Evolutionary conservation across 2,888 invertebrate genomes (phyloP).

Genomic region (Sepioteuthis lessoniana): DNA sequence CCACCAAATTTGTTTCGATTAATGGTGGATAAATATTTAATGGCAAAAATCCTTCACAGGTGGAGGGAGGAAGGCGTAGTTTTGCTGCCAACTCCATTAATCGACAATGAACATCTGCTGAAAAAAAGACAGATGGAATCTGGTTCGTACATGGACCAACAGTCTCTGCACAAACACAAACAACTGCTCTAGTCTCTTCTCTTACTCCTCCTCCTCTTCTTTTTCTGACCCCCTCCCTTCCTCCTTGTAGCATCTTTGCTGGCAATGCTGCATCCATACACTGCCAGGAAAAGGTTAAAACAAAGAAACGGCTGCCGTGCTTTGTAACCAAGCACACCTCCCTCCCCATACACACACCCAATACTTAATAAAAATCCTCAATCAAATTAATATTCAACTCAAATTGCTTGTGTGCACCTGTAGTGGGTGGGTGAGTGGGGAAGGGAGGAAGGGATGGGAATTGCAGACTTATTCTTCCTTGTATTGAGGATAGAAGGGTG

Average conservation of each 20-base stretch:
- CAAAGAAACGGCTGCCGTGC: not conserved
- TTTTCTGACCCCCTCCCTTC: not conserved
- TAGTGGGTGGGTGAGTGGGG: not conserved
- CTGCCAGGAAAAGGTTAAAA: constrained; percentile 33
- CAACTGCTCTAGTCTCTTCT: not conserved
- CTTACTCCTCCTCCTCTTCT: not conserved
- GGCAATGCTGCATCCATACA: not conserved
- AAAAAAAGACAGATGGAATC: not conserved
- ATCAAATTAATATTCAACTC: constrained; percentile 23
- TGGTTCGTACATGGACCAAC: not conserved
- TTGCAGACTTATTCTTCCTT: too few relatives aligned
- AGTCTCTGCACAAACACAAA: not conserved
- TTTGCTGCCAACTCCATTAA: not conserved
- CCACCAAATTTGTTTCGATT: not conserved
- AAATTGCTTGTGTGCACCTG: not conserved
- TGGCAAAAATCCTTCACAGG: constrained; percentile 24
- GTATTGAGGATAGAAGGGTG: too few relatives aligned
- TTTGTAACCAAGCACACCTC: not conserved
- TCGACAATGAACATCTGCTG: not conserved
- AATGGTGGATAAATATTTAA: not conserved
- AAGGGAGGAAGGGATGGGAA: not conserved
- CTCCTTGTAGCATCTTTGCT: not conserved
- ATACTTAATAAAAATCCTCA: not conserved
- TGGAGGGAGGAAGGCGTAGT: not conserved
- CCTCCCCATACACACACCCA: not conserved